Base-by-base conservation (phyloP, 2,888 invertebrate genomes). In the Clepsis dumicolana region DNA sequence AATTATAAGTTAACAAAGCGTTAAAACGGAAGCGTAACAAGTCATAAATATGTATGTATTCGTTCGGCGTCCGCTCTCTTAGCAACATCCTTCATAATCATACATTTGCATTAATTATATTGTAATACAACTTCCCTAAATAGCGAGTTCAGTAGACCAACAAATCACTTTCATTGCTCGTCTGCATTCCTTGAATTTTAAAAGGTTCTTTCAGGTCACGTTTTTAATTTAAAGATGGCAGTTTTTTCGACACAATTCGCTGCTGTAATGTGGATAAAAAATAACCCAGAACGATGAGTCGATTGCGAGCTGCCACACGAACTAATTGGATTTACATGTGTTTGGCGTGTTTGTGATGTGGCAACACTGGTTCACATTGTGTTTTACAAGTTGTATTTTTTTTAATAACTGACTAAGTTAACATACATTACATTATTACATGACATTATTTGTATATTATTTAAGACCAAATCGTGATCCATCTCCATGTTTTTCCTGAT, bases 1-100 rank as follows among this genome's bases (percentile, higher is more conserved):
- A 29, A 54, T 44, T 44, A 18, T 12, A 32, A 56, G 14, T 35
- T 32, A 56, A 56, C 56, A 56, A 24, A 21, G 35, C 18, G 25
- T 12, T 64, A 59, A 57, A 57, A 68, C 63, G 64, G 64, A 69
- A 64, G 24, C 25, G 38, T 50, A 32, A 56, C 18, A 25, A 41
- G 24, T 48, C 61, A 66, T 66, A 38, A 66, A 66, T 62, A 66
- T 66, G 35, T 54, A 66, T 54, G 56, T 35, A 25, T 52, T 18
- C 54, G 48, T 59, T 32, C 16, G 21, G 44, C 52, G 44, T 54
- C 66, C 66, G 59, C 25, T 44, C 32, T 16, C 38, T 38, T 16
- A 38, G 66, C 66, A 66, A 66, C 48, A 62, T 66, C 66, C 66
- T 61, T 53, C 21, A n/a, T 24, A 25, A 35, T 53, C 27, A 27